phyloP scores from a whole-genome alignment of 2,797 vertebrate species.

The Macrochelys suwanniensis region DNA sequence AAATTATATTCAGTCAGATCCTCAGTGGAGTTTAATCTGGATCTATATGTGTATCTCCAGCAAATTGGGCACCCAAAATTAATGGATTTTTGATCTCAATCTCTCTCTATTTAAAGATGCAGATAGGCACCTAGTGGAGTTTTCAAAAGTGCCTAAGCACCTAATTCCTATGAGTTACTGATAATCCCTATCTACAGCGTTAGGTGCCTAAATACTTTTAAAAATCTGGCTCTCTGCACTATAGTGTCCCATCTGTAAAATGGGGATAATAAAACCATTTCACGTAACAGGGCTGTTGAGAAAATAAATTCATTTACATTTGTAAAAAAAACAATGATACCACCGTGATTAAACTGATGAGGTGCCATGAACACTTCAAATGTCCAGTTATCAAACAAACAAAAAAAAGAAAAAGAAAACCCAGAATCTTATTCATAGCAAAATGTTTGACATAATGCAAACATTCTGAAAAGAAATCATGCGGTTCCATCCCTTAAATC shows the following conservation, averaged over 20 bases:
- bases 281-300: not conserved
- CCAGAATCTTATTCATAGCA: not conserved
- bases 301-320: not conserved
- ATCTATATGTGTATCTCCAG: not conserved
- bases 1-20: not conserved
- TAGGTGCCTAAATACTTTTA: not conserved
- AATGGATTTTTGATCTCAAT: not conserved
- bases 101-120: not conserved
- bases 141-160: too few species aligned
- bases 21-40: not conserved
- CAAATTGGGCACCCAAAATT: not conserved
- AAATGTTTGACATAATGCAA: constrained; percentile 14
- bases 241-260: not conserved
- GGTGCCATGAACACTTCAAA: not conserved
- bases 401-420: not conserved
- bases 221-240: not conserved
- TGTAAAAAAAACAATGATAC: not conserved
- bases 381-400: not conserved
- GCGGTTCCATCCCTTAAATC: constrained; percentile 60
- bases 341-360: not conserved
- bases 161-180: not conserved
- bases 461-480: constrained; percentile 33
- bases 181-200: not conserved
- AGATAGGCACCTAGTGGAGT: too few species aligned
- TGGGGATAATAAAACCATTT: not conserved